Conservation (phyloP, 2,113 vertebrate species). For the Toxostoma redivivum region DNA sequence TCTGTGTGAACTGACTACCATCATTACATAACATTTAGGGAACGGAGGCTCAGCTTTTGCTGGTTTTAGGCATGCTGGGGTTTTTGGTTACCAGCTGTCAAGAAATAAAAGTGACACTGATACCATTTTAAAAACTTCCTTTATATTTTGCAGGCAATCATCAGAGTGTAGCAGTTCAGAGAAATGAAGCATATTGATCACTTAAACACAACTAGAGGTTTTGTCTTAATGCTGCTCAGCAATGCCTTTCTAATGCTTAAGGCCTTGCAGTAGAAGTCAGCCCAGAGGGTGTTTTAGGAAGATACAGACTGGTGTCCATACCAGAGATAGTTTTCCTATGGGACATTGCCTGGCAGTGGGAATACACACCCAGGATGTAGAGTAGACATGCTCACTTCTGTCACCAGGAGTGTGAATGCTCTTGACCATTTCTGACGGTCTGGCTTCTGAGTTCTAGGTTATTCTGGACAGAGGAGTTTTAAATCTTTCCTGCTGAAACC, state of each 20-base stretch:
- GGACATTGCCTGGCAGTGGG: neutral
- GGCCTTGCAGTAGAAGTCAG: neutral
- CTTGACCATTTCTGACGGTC: neutral
- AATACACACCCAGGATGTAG: neutral
- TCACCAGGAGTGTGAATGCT: neutral
- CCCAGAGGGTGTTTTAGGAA: neutral
- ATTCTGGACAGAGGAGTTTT: neutral
- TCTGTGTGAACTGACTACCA: neutral
- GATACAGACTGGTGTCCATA: neutral
- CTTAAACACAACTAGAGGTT: neutral
- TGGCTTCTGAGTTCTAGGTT: neutral
- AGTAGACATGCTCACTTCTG: neutral
- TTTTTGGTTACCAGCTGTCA: neutral
- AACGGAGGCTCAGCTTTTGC: neutral
- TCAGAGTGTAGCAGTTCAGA: neutral
- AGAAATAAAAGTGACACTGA: neutral
- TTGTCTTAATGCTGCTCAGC: neutral
- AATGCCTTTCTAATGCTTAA: neutral
- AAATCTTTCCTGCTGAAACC: neutral
- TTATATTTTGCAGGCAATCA: constrained; percentile 36
- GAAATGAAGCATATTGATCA: neutral
- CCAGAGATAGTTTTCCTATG: neutral
- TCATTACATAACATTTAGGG: constrained; percentile 23
- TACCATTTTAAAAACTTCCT: constrained; percentile 18
- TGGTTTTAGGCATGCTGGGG: neutral